A percentile compares a stretch with the other conserved stretches of the same genome.
Conservation (phyloP, 2,113 vertebrate genomes). For the Prunella himalayana region DNA sequence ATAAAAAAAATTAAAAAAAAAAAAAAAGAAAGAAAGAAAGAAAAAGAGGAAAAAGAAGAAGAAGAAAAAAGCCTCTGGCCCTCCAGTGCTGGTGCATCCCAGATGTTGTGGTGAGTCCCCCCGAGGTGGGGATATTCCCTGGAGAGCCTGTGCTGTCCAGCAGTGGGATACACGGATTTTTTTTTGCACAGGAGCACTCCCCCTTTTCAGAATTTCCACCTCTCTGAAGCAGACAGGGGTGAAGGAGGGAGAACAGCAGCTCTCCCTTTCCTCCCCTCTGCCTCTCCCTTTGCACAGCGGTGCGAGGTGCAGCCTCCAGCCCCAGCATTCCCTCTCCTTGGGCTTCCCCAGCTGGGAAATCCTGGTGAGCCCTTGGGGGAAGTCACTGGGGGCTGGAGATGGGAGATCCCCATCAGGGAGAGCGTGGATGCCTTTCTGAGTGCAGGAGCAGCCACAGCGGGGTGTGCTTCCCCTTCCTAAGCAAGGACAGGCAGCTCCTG, state of each 20-base stretch:
- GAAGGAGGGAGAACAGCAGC: neutral
- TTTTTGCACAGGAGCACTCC: neutral
- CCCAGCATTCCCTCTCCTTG: rapidly evolving
- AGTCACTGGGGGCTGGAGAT: rapidly evolving
- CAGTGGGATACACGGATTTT: neutral
- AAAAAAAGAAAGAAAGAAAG: no score
- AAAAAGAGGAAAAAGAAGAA: no score
- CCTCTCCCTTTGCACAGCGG: rapidly evolving
- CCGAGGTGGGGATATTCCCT: neutral
- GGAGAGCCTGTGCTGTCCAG: neutral
- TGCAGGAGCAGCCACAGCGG: neutral
- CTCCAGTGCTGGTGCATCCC: neutral
- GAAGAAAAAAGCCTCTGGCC: no score
- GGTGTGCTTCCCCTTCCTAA: constrained; percentile 52
- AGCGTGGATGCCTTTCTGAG: neutral
- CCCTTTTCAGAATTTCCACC: neutral
- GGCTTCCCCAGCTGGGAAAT: neutral
- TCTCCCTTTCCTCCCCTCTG: neutral
- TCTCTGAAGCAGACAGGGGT: rapidly evolving
- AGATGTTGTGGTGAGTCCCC: neutral
- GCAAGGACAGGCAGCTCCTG: neutral
- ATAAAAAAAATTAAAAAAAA: no score
- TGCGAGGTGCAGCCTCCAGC: neutral
- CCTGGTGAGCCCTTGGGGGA: neutral
- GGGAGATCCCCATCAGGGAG: neutral